Evolutionary conservation across 2,797 vertebrate genomes (phyloP), one percentile per base, ranked within the genome.

Genomic region (Columba guinea): DNA sequence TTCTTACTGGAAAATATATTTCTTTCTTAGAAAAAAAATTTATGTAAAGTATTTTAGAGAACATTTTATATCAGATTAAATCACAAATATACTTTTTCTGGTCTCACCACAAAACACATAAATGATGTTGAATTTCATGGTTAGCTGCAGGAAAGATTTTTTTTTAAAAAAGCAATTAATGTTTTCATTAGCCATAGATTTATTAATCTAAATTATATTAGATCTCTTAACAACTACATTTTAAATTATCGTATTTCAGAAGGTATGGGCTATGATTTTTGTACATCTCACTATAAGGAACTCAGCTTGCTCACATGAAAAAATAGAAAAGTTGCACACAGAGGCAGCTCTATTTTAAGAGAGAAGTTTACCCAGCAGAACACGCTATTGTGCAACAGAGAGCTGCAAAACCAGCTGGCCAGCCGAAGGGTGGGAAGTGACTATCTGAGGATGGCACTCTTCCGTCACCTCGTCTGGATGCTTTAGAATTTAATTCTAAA

Each of bases 31-130:
- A 96, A 83, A 7, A 65, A 65, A 46, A 51, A 95, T 76, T 89
- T 58, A 68, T 91, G 67, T 67, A 46, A 89, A 71, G 32, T 77
- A 48, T 82, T 87, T 80, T 17, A 78, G 28, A 77, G 68, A 69
- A 89, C 13, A 87, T 90, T 78, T 69, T 64, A n/a, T 39, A 70
- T 56, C 39, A 64, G 32, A 60, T 91, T 80, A 94, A 92, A 87
- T 71, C 68, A 92, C 55, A 78, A 82, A 84, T 26, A 77, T 67
- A 84, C 37, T 67, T 79, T 60, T 87, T 77, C 48, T 93, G 19
- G 10, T 74, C 35, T 94, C 18, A 32, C 13, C 27, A 87, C 27
- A 81, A 84, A 92, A 70, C 23, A 76, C 69, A 65, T 37, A 60
- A 49, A 81, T 19, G 16, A 67, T 22, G 11, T 77, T 51, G 41